Base-by-base conservation (phyloP, 2,888 invertebrate genomes). In the Sturmia bella region DNA sequence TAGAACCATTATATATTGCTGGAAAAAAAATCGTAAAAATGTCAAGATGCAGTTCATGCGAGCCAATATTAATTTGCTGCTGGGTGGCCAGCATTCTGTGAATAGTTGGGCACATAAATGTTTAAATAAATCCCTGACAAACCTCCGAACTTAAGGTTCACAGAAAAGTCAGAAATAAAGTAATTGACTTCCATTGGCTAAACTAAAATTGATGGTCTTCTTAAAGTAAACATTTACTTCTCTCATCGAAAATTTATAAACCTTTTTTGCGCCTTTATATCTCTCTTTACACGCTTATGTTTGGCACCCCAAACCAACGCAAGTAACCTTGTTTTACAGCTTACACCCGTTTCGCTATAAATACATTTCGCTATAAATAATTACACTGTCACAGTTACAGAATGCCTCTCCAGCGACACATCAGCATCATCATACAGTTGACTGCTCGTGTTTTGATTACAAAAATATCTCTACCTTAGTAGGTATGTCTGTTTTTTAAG, bases 381-480 rank as follows among this genome's bases (percentile, higher is more conserved):
- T 41, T 54, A 50, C 15, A 43, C 43, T n/a, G 39, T 5, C 43
- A 52, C 11, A 41, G 15, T 15, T n/a, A 4, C 9, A 50, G n/a
- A 52, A 52, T n/a, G 15, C 19, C 12, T 32, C 63, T 21, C 73
- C 52, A 73, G 43, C 5, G 73, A 45, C 21, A 19, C 21, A 63
- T 63, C 17, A 24, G 32, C 21, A 24, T 32, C 17, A 24, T 45
- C 21, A 24, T 32, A 54, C 7, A 27, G 54, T 17, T 43, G 24
- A 56, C 15, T 56, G 2, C 13, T 56, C 11, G 3, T 24, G 11
- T 13, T 27, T 48, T 57, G 37, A 43, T 52, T 32, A 15, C 37
- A 41, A 41, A 41, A 7, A 61, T 24, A 56, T 32, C n/a, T n/a
- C n/a, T n/a, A n/a, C n/a, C n/a, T n/a, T n/a, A n/a, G 7, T 32